These are phyloP conservation scores for Hypercompe scribonia DNA, from an alignment of 2,888 invertebrate species.

Conservation along the genomic window DNA sequence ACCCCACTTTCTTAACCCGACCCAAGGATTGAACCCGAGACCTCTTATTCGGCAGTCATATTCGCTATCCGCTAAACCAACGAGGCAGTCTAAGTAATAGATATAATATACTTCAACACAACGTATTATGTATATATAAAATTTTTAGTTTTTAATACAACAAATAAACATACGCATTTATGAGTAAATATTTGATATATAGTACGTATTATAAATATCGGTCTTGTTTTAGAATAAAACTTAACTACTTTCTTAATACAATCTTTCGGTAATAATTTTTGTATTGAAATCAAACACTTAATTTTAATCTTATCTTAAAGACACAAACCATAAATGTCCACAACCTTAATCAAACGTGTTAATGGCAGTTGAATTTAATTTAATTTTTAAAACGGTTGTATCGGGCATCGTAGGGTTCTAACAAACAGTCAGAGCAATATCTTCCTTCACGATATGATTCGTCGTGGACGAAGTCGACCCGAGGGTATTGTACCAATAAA, in stretches of 20 bases:
- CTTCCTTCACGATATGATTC: slow-evolving; percentile 35
- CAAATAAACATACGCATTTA: not conserved
- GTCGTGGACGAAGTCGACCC: slow-evolving; percentile 22
- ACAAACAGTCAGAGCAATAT: slow-evolving; percentile 25
- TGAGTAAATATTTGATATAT: not conserved
- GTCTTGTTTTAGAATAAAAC: no score
- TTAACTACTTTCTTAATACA: no score
- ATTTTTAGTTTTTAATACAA: no score
- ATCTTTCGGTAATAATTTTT: no score
- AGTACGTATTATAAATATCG: no score
- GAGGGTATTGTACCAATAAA: slow-evolving; percentile 57
- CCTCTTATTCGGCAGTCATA: no score
- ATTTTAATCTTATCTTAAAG: not conserved
- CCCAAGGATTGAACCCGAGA: no score
- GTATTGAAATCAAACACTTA: not conserved
- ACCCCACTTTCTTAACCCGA: no score
- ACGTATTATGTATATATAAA: no score
- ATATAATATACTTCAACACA: no score
- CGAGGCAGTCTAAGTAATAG: no score
- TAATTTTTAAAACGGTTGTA: slow-evolving; percentile 9
- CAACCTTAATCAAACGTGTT: not conserved
- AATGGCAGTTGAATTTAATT: not conserved
- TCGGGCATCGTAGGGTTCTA: slow-evolving; percentile 17
- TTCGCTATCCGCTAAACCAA: no score
- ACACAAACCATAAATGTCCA: not conserved